Evolutionary conservation across 2,888 invertebrate species (phyloP), one percentile per base, ranked within the genome.

Genomic region (Lutraria lutraria): DNA sequence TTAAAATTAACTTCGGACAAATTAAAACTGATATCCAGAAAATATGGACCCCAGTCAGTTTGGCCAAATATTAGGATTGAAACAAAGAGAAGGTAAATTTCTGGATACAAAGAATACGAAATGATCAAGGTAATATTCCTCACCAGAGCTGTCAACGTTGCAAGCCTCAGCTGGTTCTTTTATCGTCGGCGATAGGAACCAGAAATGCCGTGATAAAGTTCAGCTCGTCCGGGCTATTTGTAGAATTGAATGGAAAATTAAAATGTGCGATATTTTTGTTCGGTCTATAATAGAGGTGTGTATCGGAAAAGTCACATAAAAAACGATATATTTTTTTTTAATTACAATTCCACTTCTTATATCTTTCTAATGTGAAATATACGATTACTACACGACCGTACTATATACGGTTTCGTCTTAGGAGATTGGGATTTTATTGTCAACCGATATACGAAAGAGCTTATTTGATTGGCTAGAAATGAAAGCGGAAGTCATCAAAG

Each of bases 401-500:
- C 2, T 43, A 43, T 43, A 43, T n/a, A 60, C 60, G 60, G 60
- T 60, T 60, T 43, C 8, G 21, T n/a, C 0, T 6, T 19, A 60
- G 0, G 60, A n/a, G 21, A n/a, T 21, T 8, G 60, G 60, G 60
- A 43, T 60, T 60, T 60, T 60, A 60, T 56, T 56, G 19, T 56
- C 15, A 16, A 60, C 21, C n/a, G 21, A 8, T n/a, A 3, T 60
- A n/a, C 21, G 60, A 16, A 60, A 60, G 21, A 21, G 21, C 12
- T 80, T 83, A 34, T 84, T 29, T 53, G 85, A 85, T 90, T 85
- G 86, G 86, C 56, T 81, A 6, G 19, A 19, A 31, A 0, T 8
- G 13, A 53, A 31, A 21, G 68, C 81, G 81, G 86, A 89, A 83
- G 79, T 88, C 52, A 68, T 21, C 21, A 63, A n/a, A 85, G 81